These are phyloP conservation scores for Drosophila subpulchrella DNA, from an alignment of 1,140 invertebrate genomes.

Conservation along the genomic window DNA sequence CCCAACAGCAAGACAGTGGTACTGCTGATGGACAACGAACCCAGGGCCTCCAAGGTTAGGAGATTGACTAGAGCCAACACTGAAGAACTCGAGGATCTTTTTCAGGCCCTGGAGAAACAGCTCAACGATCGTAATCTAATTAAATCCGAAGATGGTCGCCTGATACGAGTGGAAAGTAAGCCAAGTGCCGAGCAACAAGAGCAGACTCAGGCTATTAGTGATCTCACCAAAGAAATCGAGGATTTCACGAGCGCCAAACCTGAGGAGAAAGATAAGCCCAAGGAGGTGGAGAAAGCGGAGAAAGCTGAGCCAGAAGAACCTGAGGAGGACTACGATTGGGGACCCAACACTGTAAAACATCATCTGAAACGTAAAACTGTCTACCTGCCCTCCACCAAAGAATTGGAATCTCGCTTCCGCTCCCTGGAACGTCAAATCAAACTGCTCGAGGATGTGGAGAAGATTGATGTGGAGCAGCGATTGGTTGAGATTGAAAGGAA, in stretches of 20 bases:
- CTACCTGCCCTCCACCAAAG: constrained; percentile 76
- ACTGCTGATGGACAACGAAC: constrained; percentile 76
- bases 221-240: constrained; percentile 73
- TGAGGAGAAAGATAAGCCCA: constrained; percentile 9
- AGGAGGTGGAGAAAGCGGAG: constrained; percentile 10
- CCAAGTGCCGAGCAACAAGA: constrained; percentile 49
- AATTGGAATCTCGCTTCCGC: constrained; percentile 73
- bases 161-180: constrained; percentile 44
- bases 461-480: constrained; percentile 79
- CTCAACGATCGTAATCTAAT: constrained; percentile 66
- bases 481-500: constrained; percentile 74
- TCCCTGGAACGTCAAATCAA: constrained; percentile 78
- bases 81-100: constrained; percentile 74
- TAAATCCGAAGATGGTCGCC: constrained; percentile 75
- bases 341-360: constrained; percentile 73
- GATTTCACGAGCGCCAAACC: constrained; percentile 61
- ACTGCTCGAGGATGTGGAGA: constrained; percentile 78
- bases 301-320: constrained; percentile 19
- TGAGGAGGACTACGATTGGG: constrained; percentile 72
- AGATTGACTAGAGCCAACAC: constrained; percentile 77
- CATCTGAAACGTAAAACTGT: constrained; percentile 76
- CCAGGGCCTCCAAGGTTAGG: constrained; percentile 68
- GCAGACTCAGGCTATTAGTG: constrained; percentile 67
- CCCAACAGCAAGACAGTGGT: constrained; percentile 75
- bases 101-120: constrained; percentile 78